These are phyloP conservation scores for Drosophila repletoides DNA, from an alignment of 1,140 invertebrate genomes.

Conservation along the genomic window DNA sequence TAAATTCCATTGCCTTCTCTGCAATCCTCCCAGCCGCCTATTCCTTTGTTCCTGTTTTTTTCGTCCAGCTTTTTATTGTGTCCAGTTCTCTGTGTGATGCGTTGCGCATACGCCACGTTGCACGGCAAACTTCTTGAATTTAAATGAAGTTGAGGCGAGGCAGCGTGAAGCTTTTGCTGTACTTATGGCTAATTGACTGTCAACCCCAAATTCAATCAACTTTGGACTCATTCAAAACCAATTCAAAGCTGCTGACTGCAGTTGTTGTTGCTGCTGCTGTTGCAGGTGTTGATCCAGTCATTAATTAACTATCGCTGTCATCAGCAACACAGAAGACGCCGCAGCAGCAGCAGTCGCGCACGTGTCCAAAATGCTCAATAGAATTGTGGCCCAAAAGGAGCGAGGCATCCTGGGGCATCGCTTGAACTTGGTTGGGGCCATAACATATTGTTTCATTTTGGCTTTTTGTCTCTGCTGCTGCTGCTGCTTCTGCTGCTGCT, in stretches of 20 bases:
- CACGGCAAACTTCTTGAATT: constrained; percentile 47
- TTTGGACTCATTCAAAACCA: constrained; percentile 46
- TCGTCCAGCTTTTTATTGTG: not conserved
- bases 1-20: no score
- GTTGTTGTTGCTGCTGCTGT: no score
- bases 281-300: constrained; percentile 34
- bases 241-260: constrained; percentile 47
- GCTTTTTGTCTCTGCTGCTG: constrained; percentile 20
- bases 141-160: constrained; percentile 59
- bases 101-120: constrained; percentile 43
- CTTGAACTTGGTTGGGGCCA: constrained; percentile 13
- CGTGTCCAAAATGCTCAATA: constrained; percentile 40
- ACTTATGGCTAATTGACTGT: constrained; percentile 70
- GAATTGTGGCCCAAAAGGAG: not conserved
- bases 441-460: constrained; percentile 69
- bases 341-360: constrained; percentile 16
- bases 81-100: not conserved
- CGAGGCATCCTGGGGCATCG: not conserved
- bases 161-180: constrained; percentile 27
- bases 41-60: not conserved
- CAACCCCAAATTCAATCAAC: constrained; percentile 42
- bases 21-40: no score
- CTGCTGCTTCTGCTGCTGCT: not conserved
- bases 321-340: constrained; percentile 34
- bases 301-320: constrained; percentile 56